These are phyloP conservation scores for Aurelia sp. DNA, from an alignment of 30 jellyfish, hydroid and myxozoan genomes.

Conservation along the genomic window DNA sequence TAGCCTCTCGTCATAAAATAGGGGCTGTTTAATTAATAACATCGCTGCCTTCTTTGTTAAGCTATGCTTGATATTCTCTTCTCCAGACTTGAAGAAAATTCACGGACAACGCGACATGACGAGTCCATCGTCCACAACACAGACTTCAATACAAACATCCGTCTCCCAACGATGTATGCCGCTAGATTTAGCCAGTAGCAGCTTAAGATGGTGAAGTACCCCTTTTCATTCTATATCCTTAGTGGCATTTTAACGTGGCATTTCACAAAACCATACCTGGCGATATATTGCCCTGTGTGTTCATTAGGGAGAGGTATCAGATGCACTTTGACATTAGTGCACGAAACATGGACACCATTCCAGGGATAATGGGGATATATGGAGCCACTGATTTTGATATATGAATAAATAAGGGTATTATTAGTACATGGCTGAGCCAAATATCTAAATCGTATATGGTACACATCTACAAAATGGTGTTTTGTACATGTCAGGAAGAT, in stretches of 20 bases:
- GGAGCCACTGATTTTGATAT: background rate
- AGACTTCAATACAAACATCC: slow-evolving; percentile 27
- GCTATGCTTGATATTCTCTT: background rate
- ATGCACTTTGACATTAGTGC: background rate
- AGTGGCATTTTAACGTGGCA: too few species aligned
- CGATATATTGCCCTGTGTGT: too few species aligned
- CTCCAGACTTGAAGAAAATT: slow-evolving; percentile 61
- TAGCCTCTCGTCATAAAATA: too few species aligned
- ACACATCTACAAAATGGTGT: too few species aligned
- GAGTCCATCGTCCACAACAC: slow-evolving; percentile 45
- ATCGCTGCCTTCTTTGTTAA: too few species aligned
- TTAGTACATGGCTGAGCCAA: too few species aligned
- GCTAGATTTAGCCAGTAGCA: slow-evolving; percentile 88
- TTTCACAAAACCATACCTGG: too few species aligned
- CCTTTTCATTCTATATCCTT: background rate
- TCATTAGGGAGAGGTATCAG: too few species aligned
- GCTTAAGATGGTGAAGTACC: slow-evolving; percentile 85
- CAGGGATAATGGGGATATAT: background rate
- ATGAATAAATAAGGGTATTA: background rate
- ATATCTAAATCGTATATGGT: too few species aligned
- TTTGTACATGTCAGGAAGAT: too few species aligned
- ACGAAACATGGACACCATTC: background rate
- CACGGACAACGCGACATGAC: slow-evolving; percentile 63
- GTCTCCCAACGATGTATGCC: slow-evolving; percentile 57
- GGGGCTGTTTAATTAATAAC: too few species aligned